Conservation (phyloP, 2,888 invertebrate genomes). For the Dorcus parallelipipedus region DNA sequence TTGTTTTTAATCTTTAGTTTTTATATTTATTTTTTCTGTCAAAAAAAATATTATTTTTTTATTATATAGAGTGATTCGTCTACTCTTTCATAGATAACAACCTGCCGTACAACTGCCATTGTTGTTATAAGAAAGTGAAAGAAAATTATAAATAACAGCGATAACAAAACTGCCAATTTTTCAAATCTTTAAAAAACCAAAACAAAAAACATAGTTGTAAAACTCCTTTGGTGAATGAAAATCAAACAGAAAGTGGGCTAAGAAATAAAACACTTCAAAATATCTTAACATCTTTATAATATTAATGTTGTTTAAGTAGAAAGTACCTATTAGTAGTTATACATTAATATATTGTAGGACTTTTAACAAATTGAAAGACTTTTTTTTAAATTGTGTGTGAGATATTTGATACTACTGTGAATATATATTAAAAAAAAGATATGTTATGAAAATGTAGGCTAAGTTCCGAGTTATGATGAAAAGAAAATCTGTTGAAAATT, state of each 20-base stretch:
- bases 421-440: slow-evolving; percentile 21
- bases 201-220: neutral
- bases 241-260: slow-evolving; percentile 17
- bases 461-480: slow-evolving; percentile 11
- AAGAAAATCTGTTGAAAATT: slow-evolving; percentile 21
- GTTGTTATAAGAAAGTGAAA: slow-evolving; percentile 17
- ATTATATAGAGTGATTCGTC: too few relatives aligned
- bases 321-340: slow-evolving; percentile 32
- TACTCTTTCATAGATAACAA: slow-evolving; percentile 8
- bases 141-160: slow-evolving; percentile 15
- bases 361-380: slow-evolving; percentile 47
- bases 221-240: slow-evolving; percentile 3
- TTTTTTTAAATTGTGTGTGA: slow-evolving; percentile 45
- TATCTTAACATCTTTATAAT: slow-evolving; percentile 28
- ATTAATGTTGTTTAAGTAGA: slow-evolving; percentile 30
- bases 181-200: slow-evolving; percentile 1
- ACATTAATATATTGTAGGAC: slow-evolving; percentile 34
- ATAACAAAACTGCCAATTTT: slow-evolving; percentile 25
- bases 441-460: slow-evolving; percentile 15
- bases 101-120: slow-evolving; percentile 29
- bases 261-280: slow-evolving; percentile 11
- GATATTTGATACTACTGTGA: slow-evolving; percentile 35
- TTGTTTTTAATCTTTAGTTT: too few relatives aligned
- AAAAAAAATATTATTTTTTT: too few relatives aligned
- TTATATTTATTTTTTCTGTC: too few relatives aligned